Evolutionary conservation across 1,140 invertebrate genomes (phyloP).

Genomic region (Centruroides sculpturatus): DNA sequence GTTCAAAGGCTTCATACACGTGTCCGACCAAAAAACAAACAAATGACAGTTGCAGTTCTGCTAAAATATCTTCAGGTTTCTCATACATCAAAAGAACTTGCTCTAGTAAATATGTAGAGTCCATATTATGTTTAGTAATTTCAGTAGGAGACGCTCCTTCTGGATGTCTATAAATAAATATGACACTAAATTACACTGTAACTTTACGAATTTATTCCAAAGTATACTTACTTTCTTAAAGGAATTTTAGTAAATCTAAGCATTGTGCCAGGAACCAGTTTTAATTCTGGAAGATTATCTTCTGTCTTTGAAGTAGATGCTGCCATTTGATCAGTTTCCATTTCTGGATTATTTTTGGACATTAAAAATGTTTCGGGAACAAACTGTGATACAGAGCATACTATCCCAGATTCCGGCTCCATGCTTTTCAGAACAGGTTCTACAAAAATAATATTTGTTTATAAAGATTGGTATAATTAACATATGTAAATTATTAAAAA

Average conservation of each 20-base stretch:
- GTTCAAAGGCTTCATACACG: slow-evolving; percentile 86
- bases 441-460: slow-evolving; percentile 18
- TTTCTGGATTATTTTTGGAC: not conserved
- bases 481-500: too few relatives aligned
- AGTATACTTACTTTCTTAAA: slow-evolving; percentile 37
- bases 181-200: too few relatives aligned
- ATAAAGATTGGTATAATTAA: too few relatives aligned
- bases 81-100: slow-evolving; percentile 43
- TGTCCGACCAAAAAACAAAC: slow-evolving; percentile 85
- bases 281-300: slow-evolving; percentile 54
- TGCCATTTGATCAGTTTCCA: slow-evolving; percentile 1
- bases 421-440: slow-evolving; percentile 35
- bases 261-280: slow-evolving; percentile 56
- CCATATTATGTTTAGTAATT: slow-evolving; percentile 71
- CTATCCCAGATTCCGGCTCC: slow-evolving; percentile 40
- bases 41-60: slow-evolving; percentile 84
- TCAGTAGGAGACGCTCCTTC: slow-evolving; percentile 58
- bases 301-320: slow-evolving; percentile 6
- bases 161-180: slow-evolving; percentile 36
- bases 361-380: slow-evolving; percentile 15
- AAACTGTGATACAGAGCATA: slow-evolving; percentile 29
- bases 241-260: slow-evolving; percentile 65
- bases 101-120: slow-evolving; percentile 63
- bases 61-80: slow-evolving; percentile 35
- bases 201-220: not conserved